Conservation (phyloP, 2,113 vertebrate species). For the Callocephalon fimbriatum region DNA sequence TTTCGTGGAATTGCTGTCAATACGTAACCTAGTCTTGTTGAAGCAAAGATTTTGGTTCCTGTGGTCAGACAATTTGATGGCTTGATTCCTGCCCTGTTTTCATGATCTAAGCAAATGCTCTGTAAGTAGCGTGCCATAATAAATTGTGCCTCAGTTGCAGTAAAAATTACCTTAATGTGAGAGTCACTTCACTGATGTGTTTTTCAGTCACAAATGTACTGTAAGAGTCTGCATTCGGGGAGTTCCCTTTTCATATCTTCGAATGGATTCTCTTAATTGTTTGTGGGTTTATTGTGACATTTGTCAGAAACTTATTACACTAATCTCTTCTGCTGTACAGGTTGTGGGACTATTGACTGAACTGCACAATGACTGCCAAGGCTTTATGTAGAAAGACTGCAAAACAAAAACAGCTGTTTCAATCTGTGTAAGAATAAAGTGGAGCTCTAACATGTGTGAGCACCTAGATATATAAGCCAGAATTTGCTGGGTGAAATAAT, state of each 20-base stretch:
- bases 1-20: neutral
- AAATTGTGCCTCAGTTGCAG: neutral
- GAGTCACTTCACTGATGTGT: neutral
- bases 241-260: neutral
- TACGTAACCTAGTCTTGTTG: neutral
- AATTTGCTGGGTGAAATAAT: neutral
- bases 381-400: neutral
- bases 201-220: neutral
- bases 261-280: neutral
- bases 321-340: neutral
- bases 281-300: neutral
- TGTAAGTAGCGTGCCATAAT: neutral
- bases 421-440: neutral
- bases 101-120: neutral
- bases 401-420: neutral
- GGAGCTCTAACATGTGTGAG: neutral
- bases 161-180: neutral
- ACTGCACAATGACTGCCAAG: neutral
- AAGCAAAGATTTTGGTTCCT: neutral
- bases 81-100: neutral
- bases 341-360: neutral
- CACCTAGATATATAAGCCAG: neutral
- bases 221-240: neutral
- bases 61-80: neutral
- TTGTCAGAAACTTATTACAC: neutral